Percentiles rank a stretch among this genome's conserved stretches.
phyloP scores from a whole-genome alignment of 37 sponge, comb jelly and placozoan species.

The Amphimedon queenslandica region DNA sequence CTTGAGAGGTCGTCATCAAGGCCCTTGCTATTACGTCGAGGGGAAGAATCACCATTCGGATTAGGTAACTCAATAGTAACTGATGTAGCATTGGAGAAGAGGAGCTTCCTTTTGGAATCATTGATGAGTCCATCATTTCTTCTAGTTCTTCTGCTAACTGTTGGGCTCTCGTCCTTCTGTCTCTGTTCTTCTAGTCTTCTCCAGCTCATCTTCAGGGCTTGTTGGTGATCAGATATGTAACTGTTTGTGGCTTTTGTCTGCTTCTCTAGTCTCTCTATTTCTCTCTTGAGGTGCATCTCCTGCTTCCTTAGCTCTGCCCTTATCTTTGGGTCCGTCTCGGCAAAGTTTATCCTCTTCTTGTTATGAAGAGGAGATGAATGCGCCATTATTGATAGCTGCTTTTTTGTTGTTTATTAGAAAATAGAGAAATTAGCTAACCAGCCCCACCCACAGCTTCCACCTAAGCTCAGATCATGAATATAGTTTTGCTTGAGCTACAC shows the following conservation, averaged over 20 bases:
- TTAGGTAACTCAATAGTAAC: conserved; percentile 9
- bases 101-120: background rate
- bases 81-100: conserved; percentile 27
- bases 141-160: background rate
- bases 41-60: background rate
- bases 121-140: background rate
- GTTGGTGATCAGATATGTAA: conserved; percentile 59
- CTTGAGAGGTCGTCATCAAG: background rate
- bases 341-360: conserved; percentile 19
- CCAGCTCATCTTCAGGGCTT: conserved; percentile 60
- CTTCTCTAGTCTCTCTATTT: conserved; percentile 43
- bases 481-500: no score
- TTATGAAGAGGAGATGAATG: no score
- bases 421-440: no score
- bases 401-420: no score
- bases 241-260: conserved; percentile 41
- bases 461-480: no score
- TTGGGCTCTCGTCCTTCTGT: conserved; percentile 11
- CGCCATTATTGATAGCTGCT: no score
- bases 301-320: conserved; percentile 28
- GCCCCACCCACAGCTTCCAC: no score
- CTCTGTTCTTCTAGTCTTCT: conserved; percentile 34
- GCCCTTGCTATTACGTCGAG: background rate
- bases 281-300: conserved; percentile 35
- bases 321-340: conserved; percentile 17